Conservation (phyloP, 1,140 invertebrate genomes). For the Conus ventricosus region DNA sequence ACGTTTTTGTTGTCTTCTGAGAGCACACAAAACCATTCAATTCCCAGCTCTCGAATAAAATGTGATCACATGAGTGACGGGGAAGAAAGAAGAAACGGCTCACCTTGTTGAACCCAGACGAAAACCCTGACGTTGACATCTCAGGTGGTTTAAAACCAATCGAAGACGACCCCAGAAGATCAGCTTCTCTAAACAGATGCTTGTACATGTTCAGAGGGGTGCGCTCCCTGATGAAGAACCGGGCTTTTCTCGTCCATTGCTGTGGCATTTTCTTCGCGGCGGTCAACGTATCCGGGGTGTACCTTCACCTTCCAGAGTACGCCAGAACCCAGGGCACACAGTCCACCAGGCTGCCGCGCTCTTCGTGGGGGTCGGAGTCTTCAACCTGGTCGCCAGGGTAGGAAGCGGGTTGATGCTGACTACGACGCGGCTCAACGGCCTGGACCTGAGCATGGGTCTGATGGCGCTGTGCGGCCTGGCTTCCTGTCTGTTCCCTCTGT, state of each 20-base stretch:
- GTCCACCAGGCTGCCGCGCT: background rate
- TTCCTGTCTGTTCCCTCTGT: background rate
- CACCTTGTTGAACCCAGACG: background rate
- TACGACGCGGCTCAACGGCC: background rate
- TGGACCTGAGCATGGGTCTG: background rate
- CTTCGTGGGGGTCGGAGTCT: slow-evolving; percentile 7
- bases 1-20: too few relatives aligned
- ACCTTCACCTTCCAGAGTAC: slow-evolving; percentile 16
- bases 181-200: background rate
- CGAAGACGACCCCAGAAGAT: too few relatives aligned
- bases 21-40: too few relatives aligned
- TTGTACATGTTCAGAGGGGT: background rate
- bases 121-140: background rate
- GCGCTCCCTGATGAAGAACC: background rate
- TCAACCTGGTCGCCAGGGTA: background rate
- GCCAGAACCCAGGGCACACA: background rate
- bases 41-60: too few relatives aligned
- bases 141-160: background rate
- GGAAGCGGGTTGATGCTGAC: background rate
- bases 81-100: background rate
- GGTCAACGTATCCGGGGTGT: background rate
- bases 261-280: background rate
- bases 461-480: background rate
- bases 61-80: background rate
- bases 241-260: background rate